Percentiles rank a stretch among this genome's conserved stretches.
Evolutionary conservation across 2,888 invertebrate species (phyloP).

Genomic region (Caenorhabditis becei): DNA sequence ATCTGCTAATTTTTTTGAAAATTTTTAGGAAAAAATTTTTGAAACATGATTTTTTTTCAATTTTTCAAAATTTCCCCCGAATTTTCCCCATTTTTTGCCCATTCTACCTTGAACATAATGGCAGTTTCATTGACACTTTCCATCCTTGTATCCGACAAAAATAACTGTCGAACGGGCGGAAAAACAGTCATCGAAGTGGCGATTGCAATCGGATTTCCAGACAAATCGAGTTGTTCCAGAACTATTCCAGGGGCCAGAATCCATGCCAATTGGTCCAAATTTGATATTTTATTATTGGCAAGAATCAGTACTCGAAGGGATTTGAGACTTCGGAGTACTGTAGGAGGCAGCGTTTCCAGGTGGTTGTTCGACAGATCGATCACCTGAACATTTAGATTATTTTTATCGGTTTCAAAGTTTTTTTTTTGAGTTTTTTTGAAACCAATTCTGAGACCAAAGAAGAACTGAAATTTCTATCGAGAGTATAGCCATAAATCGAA

Average conservation of each 20-base stretch:
- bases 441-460: neutral
- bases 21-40: neutral
- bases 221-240: conserved; percentile 73
- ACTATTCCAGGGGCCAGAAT: conserved; percentile 69
- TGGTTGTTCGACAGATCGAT: conserved; percentile 73
- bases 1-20: conserved; percentile 5
- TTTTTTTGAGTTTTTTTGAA: too few relatives aligned
- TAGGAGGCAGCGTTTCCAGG: conserved; percentile 72
- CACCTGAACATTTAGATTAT: too few relatives aligned
- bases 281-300: conserved; percentile 71
- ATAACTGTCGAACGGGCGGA: conserved; percentile 72
- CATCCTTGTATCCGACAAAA: conserved; percentile 69
- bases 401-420: too few relatives aligned
- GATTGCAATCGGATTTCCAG: conserved; percentile 72
- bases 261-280: conserved; percentile 70
- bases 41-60: too few relatives aligned
- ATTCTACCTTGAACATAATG: conserved; percentile 65
- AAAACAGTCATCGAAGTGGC: conserved; percentile 63
- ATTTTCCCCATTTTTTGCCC: neutral
- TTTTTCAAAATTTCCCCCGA: neutral
- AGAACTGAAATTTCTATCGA: too few relatives aligned
- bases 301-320: conserved; percentile 70
- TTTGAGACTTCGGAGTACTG: conserved; percentile 70
- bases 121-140: conserved; percentile 67
- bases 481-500: too few relatives aligned